Base-by-base conservation (phyloP, 2,797 vertebrate species). In the Vultur gryphus region DNA sequence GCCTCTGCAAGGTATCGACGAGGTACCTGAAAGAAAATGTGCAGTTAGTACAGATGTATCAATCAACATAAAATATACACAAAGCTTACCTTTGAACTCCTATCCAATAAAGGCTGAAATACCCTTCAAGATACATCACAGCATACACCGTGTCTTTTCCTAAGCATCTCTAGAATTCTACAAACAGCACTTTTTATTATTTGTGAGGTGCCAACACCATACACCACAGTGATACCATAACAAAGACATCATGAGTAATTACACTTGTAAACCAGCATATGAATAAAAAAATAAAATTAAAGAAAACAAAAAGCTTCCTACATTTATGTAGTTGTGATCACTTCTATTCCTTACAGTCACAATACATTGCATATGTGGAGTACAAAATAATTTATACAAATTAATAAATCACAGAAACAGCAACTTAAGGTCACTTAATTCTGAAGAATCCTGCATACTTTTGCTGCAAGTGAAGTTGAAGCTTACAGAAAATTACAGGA, bases 21-120 rank as follows among this genome's bases (percentile, higher is more conserved):
- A 76, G 43, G 64, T 93, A 94, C 82, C 98, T 98, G 85, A 83
- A 95, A 92, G 44, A 89, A 94, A 66, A 88, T 0, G 4, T 17
- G 7, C 35, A n/a, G 13, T 87, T 62, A 70, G 26, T 29, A 64
- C 11, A 35, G 5, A 24, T 8, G 19, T 41, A 35, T 83, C 46
- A 43, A 29, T 28, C 39, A 48, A 55, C 21, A 48, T 24, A 52
- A 57, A 82, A 65, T 7, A 52, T 1, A 52, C 13, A 61, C 26
- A 58, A 86, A 33, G 3, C 15, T 85, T 75, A 31, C 49, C 57
- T 89, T 61, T 58, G 16, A 89, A 83, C 12, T 62, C 35, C 11
- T 2, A 87, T 4, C 10, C 26, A 58, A 59, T 16, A 59, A 52
- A 52, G 85, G 19, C 7, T 37, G 35, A 94, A 89, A 80, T 10